phyloP scores from a whole-genome alignment of 2,797 vertebrate species.

The Nannoperca obscura region DNA sequence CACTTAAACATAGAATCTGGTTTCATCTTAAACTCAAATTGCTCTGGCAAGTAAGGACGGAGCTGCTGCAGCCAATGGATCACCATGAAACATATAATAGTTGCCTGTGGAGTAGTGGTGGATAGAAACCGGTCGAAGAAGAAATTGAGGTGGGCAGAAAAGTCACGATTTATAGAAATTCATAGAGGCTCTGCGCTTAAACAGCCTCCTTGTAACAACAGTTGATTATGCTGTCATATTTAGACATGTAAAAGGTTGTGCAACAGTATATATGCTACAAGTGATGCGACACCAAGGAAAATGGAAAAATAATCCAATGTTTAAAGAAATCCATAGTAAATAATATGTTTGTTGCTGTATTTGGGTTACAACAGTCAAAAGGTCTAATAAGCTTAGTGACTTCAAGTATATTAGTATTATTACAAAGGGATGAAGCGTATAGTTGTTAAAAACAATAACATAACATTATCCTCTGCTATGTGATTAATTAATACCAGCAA shows the following conservation, averaged over 20 bases:
- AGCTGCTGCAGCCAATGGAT: conserved; percentile 13
- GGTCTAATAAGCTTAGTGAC: not conserved
- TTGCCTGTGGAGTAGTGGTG: not conserved
- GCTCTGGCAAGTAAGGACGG: conserved; percentile 25
- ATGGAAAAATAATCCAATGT: not conserved
- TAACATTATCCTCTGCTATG: conserved; percentile 1
- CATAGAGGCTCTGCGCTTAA: not conserved
- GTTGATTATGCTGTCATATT: not conserved
- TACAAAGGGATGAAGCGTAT: not conserved
- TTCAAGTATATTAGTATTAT: not conserved
- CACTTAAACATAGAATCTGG: conserved; percentile 55
- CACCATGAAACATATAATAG: not conserved
- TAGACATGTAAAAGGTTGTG: not conserved
- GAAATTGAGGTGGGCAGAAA: not conserved
- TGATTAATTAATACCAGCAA: conserved; percentile 4
- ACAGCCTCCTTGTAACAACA: not conserved
- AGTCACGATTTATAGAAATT: not conserved
- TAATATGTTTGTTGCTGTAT: not conserved
- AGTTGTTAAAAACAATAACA: conserved; percentile 1
- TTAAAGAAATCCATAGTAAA: not conserved
- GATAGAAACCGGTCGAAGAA: not conserved
- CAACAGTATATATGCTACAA: conserved; percentile 2
- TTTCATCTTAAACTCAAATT: conserved; percentile 26
- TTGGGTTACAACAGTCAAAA: not conserved
- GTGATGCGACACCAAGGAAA: not conserved